phyloP scores from a whole-genome alignment of 2,113 vertebrate species.

The Sinocyclocheilus anophthalmus region DNA sequence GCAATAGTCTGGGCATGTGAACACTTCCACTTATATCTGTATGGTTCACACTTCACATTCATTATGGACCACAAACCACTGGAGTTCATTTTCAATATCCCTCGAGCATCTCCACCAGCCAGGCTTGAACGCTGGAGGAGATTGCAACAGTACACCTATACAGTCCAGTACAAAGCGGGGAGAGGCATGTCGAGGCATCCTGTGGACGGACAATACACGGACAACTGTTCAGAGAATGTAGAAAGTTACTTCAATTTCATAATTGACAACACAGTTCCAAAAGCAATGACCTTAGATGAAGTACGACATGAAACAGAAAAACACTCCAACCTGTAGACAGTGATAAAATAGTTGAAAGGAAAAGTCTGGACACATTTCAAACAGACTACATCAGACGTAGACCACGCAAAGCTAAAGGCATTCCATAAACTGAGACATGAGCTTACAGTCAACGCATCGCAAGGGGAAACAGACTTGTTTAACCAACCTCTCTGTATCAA shows the following conservation, averaged over 20 bases:
- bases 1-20: constrained; percentile 12
- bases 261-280: constrained; percentile 6
- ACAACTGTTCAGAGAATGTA: background rate
- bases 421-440: background rate
- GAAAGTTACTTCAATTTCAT: background rate
- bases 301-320: background rate
- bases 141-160: background rate
- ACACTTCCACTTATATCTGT: constrained; percentile 21
- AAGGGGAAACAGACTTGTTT: background rate
- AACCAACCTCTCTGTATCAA: background rate
- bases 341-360: background rate
- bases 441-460: background rate
- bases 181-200: background rate
- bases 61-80: background rate
- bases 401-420: background rate
- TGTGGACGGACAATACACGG: background rate
- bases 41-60: constrained; percentile 1
- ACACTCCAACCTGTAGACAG: background rate
- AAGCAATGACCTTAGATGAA: background rate
- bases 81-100: background rate
- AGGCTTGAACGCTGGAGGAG: background rate
- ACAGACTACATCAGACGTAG: background rate
- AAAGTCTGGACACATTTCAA: background rate
- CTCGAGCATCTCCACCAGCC: background rate
- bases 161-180: background rate